Evolutionary conservation across 2,888 invertebrate genomes (phyloP).

Genomic region (Platypus cylindrus): DNA sequence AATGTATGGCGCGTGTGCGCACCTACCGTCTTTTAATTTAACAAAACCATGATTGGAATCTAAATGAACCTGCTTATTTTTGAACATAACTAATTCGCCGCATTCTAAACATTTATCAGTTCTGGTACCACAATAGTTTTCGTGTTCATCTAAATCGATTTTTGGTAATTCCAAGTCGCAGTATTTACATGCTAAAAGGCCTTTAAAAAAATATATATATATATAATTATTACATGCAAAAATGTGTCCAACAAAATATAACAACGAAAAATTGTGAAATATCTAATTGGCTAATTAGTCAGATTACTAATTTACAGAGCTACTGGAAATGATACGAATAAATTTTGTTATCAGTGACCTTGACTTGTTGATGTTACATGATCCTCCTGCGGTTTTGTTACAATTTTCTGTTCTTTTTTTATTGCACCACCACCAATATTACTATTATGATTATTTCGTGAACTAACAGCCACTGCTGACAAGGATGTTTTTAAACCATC

Average conservation of each 20-base stretch:
- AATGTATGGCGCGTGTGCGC: background rate
- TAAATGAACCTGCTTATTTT: slow-evolving; percentile 49
- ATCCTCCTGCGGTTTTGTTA: too few relatives aligned
- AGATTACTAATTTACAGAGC: too few relatives aligned
- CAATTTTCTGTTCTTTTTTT: too few relatives aligned
- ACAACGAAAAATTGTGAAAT: too few relatives aligned
- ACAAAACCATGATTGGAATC: slow-evolving; percentile 55
- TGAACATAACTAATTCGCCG: slow-evolving; percentile 55
- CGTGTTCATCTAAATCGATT: slow-evolving; percentile 46
- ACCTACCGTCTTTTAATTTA: slow-evolving; percentile 45
- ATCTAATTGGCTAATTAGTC: too few relatives aligned
- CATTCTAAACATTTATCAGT: slow-evolving; percentile 58
- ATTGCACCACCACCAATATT: background rate
- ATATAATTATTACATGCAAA: too few relatives aligned
- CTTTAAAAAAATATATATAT: slow-evolving; percentile 14
- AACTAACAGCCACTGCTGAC: background rate
- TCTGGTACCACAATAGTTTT: slow-evolving; percentile 57
- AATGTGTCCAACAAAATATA: too few relatives aligned
- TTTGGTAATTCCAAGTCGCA: slow-evolving; percentile 54
- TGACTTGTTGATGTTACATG: too few relatives aligned
- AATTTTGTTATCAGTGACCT: too few relatives aligned
- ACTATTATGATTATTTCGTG: background rate
- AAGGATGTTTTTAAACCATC: too few relatives aligned
- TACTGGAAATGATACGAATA: too few relatives aligned
- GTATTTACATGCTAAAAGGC: slow-evolving; percentile 45